These are phyloP conservation scores for Byasa hedistus DNA, from an alignment of 2,888 invertebrate species.

Conservation along the genomic window DNA sequence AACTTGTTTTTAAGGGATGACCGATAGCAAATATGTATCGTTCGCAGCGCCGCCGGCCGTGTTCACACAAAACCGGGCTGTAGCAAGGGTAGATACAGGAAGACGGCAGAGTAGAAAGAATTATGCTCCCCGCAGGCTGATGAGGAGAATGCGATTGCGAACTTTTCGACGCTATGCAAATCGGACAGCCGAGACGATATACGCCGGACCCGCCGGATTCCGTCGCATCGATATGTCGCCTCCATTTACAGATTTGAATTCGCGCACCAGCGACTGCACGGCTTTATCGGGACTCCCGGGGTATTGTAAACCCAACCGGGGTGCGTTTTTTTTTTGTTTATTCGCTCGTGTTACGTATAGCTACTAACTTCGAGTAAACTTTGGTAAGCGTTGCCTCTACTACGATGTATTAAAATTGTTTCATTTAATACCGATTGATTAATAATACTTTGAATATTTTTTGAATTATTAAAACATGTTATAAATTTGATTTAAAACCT, in stretches of 20 bases:
- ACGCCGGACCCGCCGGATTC: constrained; percentile 55
- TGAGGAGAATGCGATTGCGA: constrained; percentile 78
- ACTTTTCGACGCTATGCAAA: constrained; percentile 78
- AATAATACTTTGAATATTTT: constrained; percentile 59
- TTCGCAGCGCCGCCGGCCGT: constrained; percentile 72
- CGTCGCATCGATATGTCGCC: constrained; percentile 52
- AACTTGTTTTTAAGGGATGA: constrained; percentile 81
- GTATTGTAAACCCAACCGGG: constrained; percentile 48
- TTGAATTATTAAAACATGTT: constrained; percentile 31
- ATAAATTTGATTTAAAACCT: no score
- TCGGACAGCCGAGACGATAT: constrained; percentile 66
- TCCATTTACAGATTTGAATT: constrained; percentile 62
- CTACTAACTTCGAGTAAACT: constrained; percentile 58
- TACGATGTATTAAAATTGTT: constrained; percentile 71
- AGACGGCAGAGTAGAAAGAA: constrained; percentile 77
- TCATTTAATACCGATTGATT: constrained; percentile 57
- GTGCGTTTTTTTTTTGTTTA: constrained; percentile 50
- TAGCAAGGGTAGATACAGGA: constrained; percentile 73
- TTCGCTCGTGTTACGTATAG: constrained; percentile 46
- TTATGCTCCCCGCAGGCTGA: constrained; percentile 77
- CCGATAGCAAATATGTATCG: constrained; percentile 79
- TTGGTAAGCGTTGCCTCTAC: constrained; percentile 50
- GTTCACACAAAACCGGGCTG: constrained; percentile 69
- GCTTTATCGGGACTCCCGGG: constrained; percentile 46
- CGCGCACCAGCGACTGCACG: constrained; percentile 46